Evolutionary conservation across 2,888 invertebrate genomes (phyloP).

Genomic region (Tortricodes alternella): DNA sequence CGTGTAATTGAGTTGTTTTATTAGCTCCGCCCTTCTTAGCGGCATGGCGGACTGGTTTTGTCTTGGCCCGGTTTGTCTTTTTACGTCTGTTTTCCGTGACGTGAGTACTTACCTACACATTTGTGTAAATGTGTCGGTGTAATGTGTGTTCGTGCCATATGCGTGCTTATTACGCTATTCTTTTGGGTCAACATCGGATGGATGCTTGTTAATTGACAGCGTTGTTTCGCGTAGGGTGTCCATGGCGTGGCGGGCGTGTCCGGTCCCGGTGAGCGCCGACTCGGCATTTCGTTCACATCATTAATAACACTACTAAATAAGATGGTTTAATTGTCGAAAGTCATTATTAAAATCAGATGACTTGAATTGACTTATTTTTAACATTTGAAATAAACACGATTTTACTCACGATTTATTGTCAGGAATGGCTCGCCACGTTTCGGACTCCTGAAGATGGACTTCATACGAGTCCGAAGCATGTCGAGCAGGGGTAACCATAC

Average conservation of each 20-base stretch:
- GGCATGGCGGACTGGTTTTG: slow-evolving; percentile 71
- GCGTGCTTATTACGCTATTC: slow-evolving; percentile 8
- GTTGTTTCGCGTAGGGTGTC: not conserved
- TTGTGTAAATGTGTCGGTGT: slow-evolving; percentile 32
- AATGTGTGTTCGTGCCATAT: not conserved
- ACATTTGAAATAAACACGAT: too few species aligned
- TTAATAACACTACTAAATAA: too few species aligned
- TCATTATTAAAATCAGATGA: too few species aligned
- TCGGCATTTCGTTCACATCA: too few species aligned
- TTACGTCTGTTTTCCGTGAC: slow-evolving; percentile 55
- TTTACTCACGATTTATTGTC: too few species aligned
- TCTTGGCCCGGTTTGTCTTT: slow-evolving; percentile 64
- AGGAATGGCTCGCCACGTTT: too few species aligned
- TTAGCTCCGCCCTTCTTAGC: slow-evolving; percentile 75
- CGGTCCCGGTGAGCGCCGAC: not conserved
- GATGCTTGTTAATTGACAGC: not conserved
- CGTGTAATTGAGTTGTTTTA: slow-evolving; percentile 47
- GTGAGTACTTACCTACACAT: slow-evolving; percentile 36
- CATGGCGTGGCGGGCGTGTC: not conserved
- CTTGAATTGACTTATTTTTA: too few species aligned
- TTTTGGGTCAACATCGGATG: slow-evolving; percentile 7
- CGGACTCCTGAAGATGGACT: too few species aligned
- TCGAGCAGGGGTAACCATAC: too few species aligned
- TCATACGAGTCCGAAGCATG: too few species aligned
- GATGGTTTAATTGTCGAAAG: too few species aligned